Evolutionary conservation across 2,888 invertebrate genomes (phyloP), one percentile per base, ranked within the genome.

Genomic region (Euplagia quadripunctaria): DNA sequence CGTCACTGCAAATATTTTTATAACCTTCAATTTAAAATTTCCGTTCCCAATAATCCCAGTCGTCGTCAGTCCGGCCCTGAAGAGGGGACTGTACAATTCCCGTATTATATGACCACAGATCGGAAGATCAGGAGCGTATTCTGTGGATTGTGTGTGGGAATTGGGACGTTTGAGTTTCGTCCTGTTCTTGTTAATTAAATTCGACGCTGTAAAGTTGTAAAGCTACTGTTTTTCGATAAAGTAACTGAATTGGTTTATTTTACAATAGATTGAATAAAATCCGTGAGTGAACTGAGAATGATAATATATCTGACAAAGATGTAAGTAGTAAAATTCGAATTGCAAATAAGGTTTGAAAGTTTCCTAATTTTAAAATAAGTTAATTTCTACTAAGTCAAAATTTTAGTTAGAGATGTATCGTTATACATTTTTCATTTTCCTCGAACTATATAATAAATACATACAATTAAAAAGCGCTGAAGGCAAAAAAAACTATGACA

Each of bases 41-140:
- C 66, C 68, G 16, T 55, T 55, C 42, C 42, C 68, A 43, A 66
- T 65, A 68, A 70, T 67, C 58, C 68, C 61, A 63, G 46, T 55
- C 42, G 64, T 71, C 70, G 68, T 70, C 52, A 85, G 72, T 85
- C 61, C 87, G 70, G 55, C 83, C 79, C 89, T 87, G 86, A 55
- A 43, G 70, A 72, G 80, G 83, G 82, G 86, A 82, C 79, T 79
- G 79, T 80, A 84, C 79, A 88, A 86, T 87, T 88, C 84, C 80
- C 83, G 86, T 88, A 87, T 90, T 90, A 91, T 89, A 88, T 89
- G 89, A 92, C 91, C 92, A 85, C 92, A 93, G 92, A 92, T 93
- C 92, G 90, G 88, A 87, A 89, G 91, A 91, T 91, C 91, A 86
- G 86, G 80, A 86, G 82, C 86, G 88, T 90, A 90, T 89, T 88